Evolutionary conservation across 1,140 invertebrate genomes (phyloP).

Genomic region (Nasonia vitripennis): DNA sequence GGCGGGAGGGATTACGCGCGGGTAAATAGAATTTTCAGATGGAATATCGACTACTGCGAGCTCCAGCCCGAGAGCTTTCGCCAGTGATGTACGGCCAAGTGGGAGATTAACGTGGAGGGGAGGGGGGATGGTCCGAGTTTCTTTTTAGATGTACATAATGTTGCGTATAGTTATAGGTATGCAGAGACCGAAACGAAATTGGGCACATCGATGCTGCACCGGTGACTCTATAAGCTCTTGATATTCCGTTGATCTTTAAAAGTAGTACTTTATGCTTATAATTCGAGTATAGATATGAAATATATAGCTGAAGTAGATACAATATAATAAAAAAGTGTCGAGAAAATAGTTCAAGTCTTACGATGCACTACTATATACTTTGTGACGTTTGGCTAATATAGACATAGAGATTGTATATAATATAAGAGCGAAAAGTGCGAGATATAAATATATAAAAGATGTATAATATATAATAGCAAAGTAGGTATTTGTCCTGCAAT

Average conservation of each 20-base stretch:
- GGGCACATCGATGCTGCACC: no score
- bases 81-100: no score
- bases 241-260: conserved; percentile 13
- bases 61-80: not conserved
- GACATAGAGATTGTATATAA: not conserved
- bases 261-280: conserved; percentile 22
- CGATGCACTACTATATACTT: not conserved
- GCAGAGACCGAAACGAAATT: not conserved
- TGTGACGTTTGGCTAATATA: not conserved
- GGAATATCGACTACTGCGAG: not conserved
- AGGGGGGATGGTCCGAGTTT: no score
- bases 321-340: conserved; percentile 15
- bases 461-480: no score
- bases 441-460: not conserved
- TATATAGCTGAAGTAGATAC: not conserved
- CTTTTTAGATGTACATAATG: no score
- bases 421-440: not conserved
- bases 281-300: not conserved
- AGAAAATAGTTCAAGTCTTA: not conserved
- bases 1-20: not conserved
- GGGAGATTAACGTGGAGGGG: no score
- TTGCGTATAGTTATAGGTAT: no score
- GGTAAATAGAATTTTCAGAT: not conserved
- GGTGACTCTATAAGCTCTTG: no score
- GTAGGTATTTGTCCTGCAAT: no score